Conservation (phyloP, 2,888 invertebrate genomes). For the Oxytorus armatus region DNA sequence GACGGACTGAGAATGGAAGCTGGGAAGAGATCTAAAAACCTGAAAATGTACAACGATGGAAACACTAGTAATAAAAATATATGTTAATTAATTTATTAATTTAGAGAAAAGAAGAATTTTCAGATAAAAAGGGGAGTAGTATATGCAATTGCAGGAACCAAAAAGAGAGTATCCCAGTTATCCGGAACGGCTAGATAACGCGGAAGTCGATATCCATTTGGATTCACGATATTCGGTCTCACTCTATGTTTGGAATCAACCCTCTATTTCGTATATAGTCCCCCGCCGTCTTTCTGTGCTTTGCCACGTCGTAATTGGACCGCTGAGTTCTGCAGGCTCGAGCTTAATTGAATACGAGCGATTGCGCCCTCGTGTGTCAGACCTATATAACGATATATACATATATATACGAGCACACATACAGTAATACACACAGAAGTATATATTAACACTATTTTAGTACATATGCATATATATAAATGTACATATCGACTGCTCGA, state of each 20-base stretch:
- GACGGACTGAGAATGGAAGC: too few relatives aligned
- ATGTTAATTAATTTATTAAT: too few relatives aligned
- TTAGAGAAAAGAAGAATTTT: too few relatives aligned
- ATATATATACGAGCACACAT: constrained; percentile 19
- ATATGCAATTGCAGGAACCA: constrained; percentile 61
- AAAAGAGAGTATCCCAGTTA: constrained; percentile 56
- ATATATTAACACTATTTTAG: too few relatives aligned
- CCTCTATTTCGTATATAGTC: not conserved
- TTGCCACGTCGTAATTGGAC: constrained; percentile 64
- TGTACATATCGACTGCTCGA: too few relatives aligned
- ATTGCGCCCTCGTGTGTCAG: constrained; percentile 51
- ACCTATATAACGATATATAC: constrained; percentile 1
- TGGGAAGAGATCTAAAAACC: too few relatives aligned
- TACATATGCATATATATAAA: too few relatives aligned
- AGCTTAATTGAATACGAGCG: constrained; percentile 64
- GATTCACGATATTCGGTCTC: constrained; percentile 60
- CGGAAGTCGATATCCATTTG: constrained; percentile 62
- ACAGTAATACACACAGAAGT: too few relatives aligned
- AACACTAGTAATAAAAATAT: too few relatives aligned
- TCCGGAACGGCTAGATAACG: constrained; percentile 60
- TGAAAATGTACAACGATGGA: too few relatives aligned
- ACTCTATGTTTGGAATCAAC: constrained; percentile 29
- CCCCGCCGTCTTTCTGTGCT: constrained; percentile 46
- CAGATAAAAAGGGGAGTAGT: constrained; percentile 24
- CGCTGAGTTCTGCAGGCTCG: constrained; percentile 63